Conservation (phyloP, 2,797 vertebrate species). For the Sebastes trivittatus region DNA sequence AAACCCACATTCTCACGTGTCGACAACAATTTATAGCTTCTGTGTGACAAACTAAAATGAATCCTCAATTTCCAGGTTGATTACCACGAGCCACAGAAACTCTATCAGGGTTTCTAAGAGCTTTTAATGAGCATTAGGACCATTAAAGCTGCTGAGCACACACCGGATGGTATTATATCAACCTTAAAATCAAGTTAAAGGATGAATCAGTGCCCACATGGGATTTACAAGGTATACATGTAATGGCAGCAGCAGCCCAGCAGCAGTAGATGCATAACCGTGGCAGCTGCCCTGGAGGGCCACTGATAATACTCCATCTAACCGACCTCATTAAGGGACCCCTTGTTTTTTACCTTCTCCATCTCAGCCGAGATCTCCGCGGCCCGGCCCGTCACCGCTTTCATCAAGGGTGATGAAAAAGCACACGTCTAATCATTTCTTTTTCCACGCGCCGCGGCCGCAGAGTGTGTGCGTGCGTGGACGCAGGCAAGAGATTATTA, state of each 20-base stretch:
- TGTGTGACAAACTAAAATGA: not conserved
- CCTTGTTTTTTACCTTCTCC: constrained; percentile 66
- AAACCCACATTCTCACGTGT: not conserved
- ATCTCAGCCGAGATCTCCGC: constrained; percentile 41
- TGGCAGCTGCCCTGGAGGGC: constrained; percentile 59
- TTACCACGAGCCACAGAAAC: constrained; percentile 10
- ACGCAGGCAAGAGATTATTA: constrained; percentile 66
- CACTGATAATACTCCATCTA: constrained; percentile 72
- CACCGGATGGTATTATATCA: constrained; percentile 24
- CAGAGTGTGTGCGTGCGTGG: constrained; percentile 20
- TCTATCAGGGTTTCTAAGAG: not conserved
- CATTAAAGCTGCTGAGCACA: constrained; percentile 25
- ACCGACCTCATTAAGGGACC: constrained; percentile 73
- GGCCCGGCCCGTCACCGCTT: constrained; percentile 11
- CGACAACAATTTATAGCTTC: not conserved
- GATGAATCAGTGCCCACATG: constrained; percentile 35
- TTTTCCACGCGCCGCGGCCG: not conserved
- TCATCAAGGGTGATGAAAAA: constrained; percentile 52
- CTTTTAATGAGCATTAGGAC: constrained; percentile 37
- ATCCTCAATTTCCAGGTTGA: constrained; percentile 6
- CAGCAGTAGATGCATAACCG: constrained; percentile 62
- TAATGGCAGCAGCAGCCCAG: constrained; percentile 9
- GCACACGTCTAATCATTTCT: constrained; percentile 48
- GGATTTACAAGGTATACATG: constrained; percentile 14
- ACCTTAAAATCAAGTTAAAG: constrained; percentile 38